A percentile compares a stretch with the other conserved stretches of the same genome.
These are phyloP conservation scores for Aradophagus sp. DNA, from an alignment of 1,140 invertebrate species.

Conservation along the genomic window DNA sequence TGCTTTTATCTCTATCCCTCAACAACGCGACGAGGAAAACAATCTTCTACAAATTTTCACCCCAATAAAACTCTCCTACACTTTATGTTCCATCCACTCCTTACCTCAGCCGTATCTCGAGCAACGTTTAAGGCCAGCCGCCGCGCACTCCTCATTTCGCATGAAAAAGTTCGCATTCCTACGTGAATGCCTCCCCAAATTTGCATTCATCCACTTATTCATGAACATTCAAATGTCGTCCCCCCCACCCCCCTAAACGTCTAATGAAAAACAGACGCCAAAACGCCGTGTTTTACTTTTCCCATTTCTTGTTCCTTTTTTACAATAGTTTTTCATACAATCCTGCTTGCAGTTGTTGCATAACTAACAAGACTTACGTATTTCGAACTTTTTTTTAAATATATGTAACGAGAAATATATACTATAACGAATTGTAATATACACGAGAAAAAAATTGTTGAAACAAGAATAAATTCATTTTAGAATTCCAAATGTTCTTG, in stretches of 20 bases:
- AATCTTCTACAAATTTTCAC: constrained; percentile 30
- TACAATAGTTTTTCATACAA: no score
- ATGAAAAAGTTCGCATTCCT: constrained; percentile 4
- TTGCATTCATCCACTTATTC: constrained; percentile 27
- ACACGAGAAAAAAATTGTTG: no score
- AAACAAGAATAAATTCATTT: no score
- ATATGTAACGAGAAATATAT: no score
- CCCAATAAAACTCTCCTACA: constrained; percentile 28
- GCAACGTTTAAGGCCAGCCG: constrained; percentile 60
- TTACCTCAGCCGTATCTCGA: constrained; percentile 51
- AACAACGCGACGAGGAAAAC: constrained; percentile 21
- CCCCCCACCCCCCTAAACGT: background rate
- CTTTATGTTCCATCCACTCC: constrained; percentile 28
- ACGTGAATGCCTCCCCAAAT: constrained; percentile 29
- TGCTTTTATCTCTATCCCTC: constrained; percentile 18
- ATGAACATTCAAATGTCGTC: constrained; percentile 16
- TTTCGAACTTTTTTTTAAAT: no score
- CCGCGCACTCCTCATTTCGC: constrained; percentile 1
- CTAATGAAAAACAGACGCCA: no score
- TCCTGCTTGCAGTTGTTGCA: no score
- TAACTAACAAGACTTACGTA: no score
- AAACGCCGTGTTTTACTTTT: no score
- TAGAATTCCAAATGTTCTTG: no score
- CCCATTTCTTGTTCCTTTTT: no score
- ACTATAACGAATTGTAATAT: no score